Evolutionary conservation across 2,113 vertebrate species (phyloP).

Genomic region (Catharus fuscescens): DNA sequence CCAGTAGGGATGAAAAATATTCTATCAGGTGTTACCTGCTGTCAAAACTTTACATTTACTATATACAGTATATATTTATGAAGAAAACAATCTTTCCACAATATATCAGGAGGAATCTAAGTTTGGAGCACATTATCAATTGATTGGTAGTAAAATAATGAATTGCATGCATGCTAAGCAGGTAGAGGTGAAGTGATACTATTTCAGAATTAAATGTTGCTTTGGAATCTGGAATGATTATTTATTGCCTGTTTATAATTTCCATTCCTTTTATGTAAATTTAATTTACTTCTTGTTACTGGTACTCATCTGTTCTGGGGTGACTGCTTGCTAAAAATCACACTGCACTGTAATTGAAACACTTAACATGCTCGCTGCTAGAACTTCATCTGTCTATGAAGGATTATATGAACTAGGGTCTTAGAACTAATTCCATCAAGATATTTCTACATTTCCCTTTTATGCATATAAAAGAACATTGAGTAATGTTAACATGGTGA

Average conservation of each 20-base stretch:
- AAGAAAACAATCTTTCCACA: not conserved
- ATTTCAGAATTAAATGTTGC: not conserved
- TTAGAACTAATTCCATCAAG: not conserved
- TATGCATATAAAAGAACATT: not conserved
- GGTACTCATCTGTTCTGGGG: not conserved
- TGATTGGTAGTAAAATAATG: not conserved
- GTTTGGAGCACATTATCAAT: not conserved
- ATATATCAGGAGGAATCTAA: not conserved
- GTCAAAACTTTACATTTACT: not conserved
- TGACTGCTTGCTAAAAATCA: not conserved
- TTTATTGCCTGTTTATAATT: not conserved
- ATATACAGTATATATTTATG: not conserved
- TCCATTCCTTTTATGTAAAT: slow-evolving; percentile 10
- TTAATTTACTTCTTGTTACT: slow-evolving; percentile 32
- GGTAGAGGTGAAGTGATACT: not conserved
- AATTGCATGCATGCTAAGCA: not conserved
- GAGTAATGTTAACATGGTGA: not conserved
- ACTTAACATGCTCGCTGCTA: not conserved
- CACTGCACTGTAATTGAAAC: not conserved
- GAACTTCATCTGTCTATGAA: not conserved
- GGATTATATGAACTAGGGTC: not conserved
- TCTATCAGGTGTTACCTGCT: not conserved
- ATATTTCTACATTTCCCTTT: not conserved
- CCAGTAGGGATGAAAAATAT: not conserved
- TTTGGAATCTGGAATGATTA: not conserved